Base-by-base conservation (phyloP, 2,888 invertebrate genomes). In the Ecdyonurus torrentis region DNA sequence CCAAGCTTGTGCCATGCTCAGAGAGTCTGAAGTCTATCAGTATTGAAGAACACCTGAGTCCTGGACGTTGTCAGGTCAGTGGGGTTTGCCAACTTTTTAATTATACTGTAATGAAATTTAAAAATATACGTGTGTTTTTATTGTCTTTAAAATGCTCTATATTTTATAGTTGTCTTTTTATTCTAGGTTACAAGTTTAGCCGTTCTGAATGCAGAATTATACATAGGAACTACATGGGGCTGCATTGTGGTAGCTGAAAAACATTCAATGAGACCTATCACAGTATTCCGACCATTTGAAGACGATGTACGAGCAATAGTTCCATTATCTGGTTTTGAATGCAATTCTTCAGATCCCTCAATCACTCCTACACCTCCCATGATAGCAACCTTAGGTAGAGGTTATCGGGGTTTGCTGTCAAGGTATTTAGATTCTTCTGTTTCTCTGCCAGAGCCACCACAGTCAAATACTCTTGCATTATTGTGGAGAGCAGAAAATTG, bases 171-270 rank as follows among this genome's bases (percentile, higher is more conserved):
- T 52, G 25, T 25, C 61, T 52, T 63, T 62, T 60, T 52, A 23
- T 68, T 68, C 23, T 75, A 88, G 83, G 87, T 91, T 65, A 83
- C 86, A 66, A 82, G 87, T 69, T 74, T 91, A 70, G 81, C 84
- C 60, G 80, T 83, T 37, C 76, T 86, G 62, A 81, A 82, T 25
- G 63, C 64, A 2, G 85, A 86, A 70, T 77, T 96, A 53, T 93
- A 91, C 74, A 86, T 92, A 65, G 97, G 97, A 59, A 97, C 97
- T 1, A 91, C 92, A 5, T 91, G 92, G 88, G 98, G 98, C 23
- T 93, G 94, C 73, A 77, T 98, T 59, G 87, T 97, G 62, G 88
- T 96, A 3, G 91, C 92, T 0, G 93, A 94, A 73, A 83, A 86
- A 20, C 78, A 80, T 63, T 82, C 87, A 0, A 79, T 96, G 68